A percentile compares a stretch with the other conserved stretches of the same genome.
Evolutionary conservation across 2,113 vertebrate species (phyloP).

Genomic region (Leptosomus discolor): DNA sequence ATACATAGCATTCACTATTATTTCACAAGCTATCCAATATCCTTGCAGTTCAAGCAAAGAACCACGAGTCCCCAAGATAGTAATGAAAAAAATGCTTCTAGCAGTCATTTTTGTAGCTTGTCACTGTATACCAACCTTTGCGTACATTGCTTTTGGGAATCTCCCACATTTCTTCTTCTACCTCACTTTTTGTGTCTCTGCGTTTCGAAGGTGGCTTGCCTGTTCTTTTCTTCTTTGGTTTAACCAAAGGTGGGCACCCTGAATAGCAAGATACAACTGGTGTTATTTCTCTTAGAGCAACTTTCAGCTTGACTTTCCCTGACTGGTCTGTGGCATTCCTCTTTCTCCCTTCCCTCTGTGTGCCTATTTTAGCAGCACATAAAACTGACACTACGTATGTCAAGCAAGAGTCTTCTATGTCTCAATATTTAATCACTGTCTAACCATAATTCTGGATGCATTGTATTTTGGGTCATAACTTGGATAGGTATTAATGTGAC

Average conservation of each 20-base stretch:
- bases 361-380: not conserved
- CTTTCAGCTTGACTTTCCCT: not conserved
- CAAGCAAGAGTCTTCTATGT: not conserved
- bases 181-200: conserved; percentile 48
- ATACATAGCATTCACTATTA: not conserved
- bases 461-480: not conserved
- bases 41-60: not conserved
- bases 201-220: conserved; percentile 50
- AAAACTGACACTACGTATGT: not conserved
- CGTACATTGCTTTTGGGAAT: not conserved
- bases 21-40: not conserved
- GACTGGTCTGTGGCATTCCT: not conserved
- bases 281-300: not conserved
- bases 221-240: conserved; percentile 56
- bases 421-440: not conserved
- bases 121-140: conserved; percentile 36
- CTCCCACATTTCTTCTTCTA: conserved; percentile 55
- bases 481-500: not conserved
- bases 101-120: not conserved
- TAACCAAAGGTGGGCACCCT: conserved; percentile 15
- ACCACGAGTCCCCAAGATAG: rapidly evolving
- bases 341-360: not conserved
- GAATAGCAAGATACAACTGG: not conserved
- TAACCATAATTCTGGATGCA: not conserved
- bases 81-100: not conserved